Base-by-base conservation (phyloP, 2,888 invertebrate species). In the Drosophila kuntzei region DNA sequence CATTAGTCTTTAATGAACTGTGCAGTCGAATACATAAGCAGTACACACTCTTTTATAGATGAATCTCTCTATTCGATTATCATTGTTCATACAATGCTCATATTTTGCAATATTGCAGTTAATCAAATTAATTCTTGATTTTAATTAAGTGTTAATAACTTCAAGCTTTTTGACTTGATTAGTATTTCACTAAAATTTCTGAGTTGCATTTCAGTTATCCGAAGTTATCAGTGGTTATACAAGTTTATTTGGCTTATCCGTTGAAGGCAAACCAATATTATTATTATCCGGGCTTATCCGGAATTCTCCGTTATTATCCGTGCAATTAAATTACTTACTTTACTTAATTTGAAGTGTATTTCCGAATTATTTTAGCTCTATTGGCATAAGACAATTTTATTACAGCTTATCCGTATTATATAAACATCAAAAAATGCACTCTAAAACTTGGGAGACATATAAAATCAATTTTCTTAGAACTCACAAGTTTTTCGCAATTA, bases 1-100 rank as follows among this genome's bases (percentile, higher is more conserved):
- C 78, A 87, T 87, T 82, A 80, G 70, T 51, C 54, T 64, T 58
- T 84, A 84, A 82, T 87, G 79, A 78, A 71, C 54, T 64, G 59
- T 25, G 39, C 63, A 50, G 47, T 44, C 47, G 36, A 20, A 18
- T 20, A 27, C 27, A 18, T 44, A 12, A 34, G 18, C 12, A 16
- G 8, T 18, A 8, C 29, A 29, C 34, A 25, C 25, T 57, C 34
- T 22, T 34, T 55, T 44, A 44, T 34, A 14, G 32, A 55, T 25
- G 8, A 32, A 32, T 29, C 27, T 8, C 27, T 27, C 5, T 16
- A n/a, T 32, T 55, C 11, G 27, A 32, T 55, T 32, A 41, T 22
- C 16, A n/a, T 16, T 36, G 44, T 44, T 44, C 12, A 57, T 57
- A 36, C 2, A 36, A 25, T 57, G 4, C 18, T 9, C 34, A 6